Percentiles rank a stretch among this genome's conserved stretches.
These are phyloP conservation scores for Coreius guichenoti DNA, from an alignment of 2,797 vertebrate genomes.

Conservation along the genomic window DNA sequence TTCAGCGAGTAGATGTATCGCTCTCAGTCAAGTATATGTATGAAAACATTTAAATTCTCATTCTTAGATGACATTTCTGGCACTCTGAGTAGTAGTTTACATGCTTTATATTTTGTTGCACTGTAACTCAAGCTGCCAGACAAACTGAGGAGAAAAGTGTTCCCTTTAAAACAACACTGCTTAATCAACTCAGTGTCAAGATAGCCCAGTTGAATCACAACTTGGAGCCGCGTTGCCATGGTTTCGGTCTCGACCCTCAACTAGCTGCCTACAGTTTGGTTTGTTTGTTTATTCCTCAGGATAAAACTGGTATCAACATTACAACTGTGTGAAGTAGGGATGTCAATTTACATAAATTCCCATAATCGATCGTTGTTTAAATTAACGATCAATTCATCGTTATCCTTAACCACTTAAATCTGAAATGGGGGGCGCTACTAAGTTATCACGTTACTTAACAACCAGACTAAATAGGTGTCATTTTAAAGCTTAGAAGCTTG, in stretches of 20 bases:
- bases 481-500: too few species aligned
- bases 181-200: conserved; percentile 49
- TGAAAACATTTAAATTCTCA: background rate
- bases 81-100: conserved; percentile 13
- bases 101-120: conserved; percentile 15
- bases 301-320: conserved; percentile 40
- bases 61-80: background rate
- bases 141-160: conserved; percentile 28
- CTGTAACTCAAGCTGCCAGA: conserved; percentile 16
- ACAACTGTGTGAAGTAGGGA: background rate
- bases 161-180: conserved; percentile 35
- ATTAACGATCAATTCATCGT: background rate
- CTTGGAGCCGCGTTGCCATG: conserved; percentile 48
- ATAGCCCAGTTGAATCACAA: conserved; percentile 44
- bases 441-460: background rate
- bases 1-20: background rate
- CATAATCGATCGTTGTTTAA: background rate
- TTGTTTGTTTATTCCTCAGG: conserved; percentile 48
- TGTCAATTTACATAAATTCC: background rate
- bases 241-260: conserved; percentile 48
- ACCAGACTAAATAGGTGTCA: too few species aligned
- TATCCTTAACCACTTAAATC: background rate
- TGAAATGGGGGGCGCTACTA: background rate
- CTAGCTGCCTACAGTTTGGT: conserved; percentile 41
- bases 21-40: background rate